Conservation (phyloP, 2,888 invertebrate species). For the Lepidocyrtoides sp. region DNA sequence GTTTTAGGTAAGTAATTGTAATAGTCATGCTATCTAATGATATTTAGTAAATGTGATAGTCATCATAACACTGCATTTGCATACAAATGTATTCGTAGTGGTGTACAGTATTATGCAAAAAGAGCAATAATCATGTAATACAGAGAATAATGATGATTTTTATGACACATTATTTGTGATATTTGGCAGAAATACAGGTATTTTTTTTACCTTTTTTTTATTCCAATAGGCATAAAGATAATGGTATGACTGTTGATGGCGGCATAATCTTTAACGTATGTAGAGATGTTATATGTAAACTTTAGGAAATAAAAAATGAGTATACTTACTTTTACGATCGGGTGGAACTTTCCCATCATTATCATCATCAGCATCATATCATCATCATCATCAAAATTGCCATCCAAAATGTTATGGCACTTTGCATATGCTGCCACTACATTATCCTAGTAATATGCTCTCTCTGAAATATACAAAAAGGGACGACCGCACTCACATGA, state of each 20-base stretch:
- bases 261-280: not conserved
- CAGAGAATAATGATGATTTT: not conserved
- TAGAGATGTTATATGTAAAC: not conserved
- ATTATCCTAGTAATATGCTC: not conserved
- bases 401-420: constrained; percentile 6
- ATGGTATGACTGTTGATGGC: not conserved
- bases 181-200: not conserved
- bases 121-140: not conserved
- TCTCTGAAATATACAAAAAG: not conserved
- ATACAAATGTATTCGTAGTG: no score
- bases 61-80: not conserved
- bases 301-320: constrained; percentile 27
- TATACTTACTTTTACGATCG: constrained; percentile 17
- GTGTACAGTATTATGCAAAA: not conserved
- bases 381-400: constrained; percentile 10
- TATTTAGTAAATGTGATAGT: no score
- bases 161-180: not conserved
- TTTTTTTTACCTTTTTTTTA: not conserved
- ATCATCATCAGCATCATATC: not conserved
- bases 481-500: not conserved
- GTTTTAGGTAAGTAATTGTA: constrained; percentile 90
- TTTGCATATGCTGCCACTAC: constrained; percentile 24
- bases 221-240: not conserved
- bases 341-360: constrained; percentile 35
- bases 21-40: no score